Base-by-base conservation (phyloP, 2,888 invertebrate genomes). In the Ennomos fuscantarius region DNA sequence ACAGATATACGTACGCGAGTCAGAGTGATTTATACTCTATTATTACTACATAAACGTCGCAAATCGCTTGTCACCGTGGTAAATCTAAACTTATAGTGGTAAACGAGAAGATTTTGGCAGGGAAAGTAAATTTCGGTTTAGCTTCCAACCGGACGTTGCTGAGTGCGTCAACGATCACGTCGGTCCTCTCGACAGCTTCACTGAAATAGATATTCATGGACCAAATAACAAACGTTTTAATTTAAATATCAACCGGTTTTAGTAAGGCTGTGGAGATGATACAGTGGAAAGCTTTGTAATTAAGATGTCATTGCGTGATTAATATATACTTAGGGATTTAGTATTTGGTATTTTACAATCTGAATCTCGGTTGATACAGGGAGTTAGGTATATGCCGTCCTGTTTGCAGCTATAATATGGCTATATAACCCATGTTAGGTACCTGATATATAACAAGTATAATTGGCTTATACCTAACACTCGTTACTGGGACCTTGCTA, bases 81-180 rank as follows among this genome's bases (percentile, higher is more conserved):
- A 69, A 71, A 74, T 78, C 74, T 79, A 77, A 79, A 78, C 71
- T 79, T 69, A 73, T n/a, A n/a, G n/a, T n/a, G 78, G 78, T 74
- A 74, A 78, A 75, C 32, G 56, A 67, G 62, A 60, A 65, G 70
- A 67, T 78, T 83, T 81, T 76, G 75, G 73, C 66, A 69, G 72
- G 66, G 72, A 77, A 78, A 74, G 73, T 72, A 55, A 69, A 72
- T 73, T 77, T 74, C 62, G 63, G 64, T 77, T 74, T 70, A 53
- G 68, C 70, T 67, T 73, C 64, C 68, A 71, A 72, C 66, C 64
- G 55, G 62, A 62, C 53, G 54, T 55, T 40, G 15, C 42, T 41
- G 47, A 60, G 40, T 67, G 51, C 54, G 63, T 65, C 67, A 63
- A 58, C 50, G 55, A 55, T 45, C 62, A 37, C 42, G 43, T 40